Evolutionary conservation across 2,797 vertebrate species (phyloP).

Genomic region (Aphelocoma californica): DNA sequence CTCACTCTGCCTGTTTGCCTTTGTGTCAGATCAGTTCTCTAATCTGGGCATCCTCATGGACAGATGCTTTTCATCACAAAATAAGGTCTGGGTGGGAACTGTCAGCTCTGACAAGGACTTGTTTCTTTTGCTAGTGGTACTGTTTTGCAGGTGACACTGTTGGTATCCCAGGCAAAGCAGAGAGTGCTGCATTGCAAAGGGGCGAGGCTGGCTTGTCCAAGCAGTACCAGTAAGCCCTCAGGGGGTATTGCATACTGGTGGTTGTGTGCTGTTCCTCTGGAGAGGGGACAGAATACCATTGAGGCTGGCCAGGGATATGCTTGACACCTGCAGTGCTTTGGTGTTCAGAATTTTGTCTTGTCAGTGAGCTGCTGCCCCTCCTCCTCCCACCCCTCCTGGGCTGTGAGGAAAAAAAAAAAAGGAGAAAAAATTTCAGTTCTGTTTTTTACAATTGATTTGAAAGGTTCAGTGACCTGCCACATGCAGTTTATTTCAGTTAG

Average conservation of each 20-base stretch:
- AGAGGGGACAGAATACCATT: background rate
- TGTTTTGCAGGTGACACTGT: background rate
- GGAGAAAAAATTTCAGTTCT: background rate
- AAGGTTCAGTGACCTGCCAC: background rate
- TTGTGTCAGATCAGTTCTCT: background rate
- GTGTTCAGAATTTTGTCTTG: background rate
- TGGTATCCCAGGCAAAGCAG: background rate
- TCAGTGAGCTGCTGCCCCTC: background rate
- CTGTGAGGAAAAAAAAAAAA: too few relatives aligned
- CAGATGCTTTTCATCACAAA: background rate
- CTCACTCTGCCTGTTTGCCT: background rate
- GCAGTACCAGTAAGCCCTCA: background rate
- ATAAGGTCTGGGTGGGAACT: background rate
- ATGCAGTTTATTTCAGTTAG: background rate
- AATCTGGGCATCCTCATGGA: background rate
- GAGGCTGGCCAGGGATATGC: background rate
- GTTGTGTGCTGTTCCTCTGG: background rate
- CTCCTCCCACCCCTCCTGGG: background rate
- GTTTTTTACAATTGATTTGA: background rate
- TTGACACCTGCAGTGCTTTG: background rate
- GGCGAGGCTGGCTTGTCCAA: background rate
- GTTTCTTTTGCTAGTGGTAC: background rate
- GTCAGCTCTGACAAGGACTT: background rate
- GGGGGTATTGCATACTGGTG: background rate
- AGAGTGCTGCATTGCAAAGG: background rate